Conservation (phyloP, 2,113 vertebrate species). For the Symphodus melops region DNA sequence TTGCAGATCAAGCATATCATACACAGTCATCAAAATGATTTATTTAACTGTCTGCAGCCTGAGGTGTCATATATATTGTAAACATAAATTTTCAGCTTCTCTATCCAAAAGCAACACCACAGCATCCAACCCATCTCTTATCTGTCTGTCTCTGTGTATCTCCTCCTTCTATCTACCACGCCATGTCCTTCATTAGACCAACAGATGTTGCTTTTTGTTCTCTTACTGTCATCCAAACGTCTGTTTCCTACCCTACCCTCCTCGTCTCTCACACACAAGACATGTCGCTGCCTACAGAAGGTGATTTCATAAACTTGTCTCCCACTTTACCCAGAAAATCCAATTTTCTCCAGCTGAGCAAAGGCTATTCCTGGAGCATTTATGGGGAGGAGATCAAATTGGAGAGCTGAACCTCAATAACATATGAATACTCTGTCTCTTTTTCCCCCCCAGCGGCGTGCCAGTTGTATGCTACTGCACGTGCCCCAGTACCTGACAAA, state of each 20-base stretch:
- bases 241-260: constrained; percentile 20
- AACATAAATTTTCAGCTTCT: neutral
- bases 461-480: constrained; percentile 4
- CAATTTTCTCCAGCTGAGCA: constrained; percentile 71
- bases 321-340: constrained; percentile 70
- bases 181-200: constrained; percentile 4
- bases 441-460: neutral
- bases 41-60: neutral
- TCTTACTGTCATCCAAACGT: constrained; percentile 24
- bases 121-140: neutral
- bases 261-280: constrained; percentile 32
- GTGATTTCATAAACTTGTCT: constrained; percentile 70
- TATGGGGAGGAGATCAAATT: constrained; percentile 71
- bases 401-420: constrained; percentile 62
- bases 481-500: constrained; percentile 8
- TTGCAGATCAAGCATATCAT: neutral
- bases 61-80: constrained; percentile 11
- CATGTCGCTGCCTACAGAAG: constrained; percentile 18
- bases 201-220: constrained; percentile 34
- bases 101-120: neutral
- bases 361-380: constrained; percentile 73
- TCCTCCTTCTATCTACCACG: neutral
- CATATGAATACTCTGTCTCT: constrained; percentile 36
- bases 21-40: constrained; percentile 7
- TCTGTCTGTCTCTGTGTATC: neutral